Evolutionary conservation across 2,113 vertebrate species (phyloP), one percentile per base, ranked within the genome.

Genomic region (Aldabrachelys gigantea): DNA sequence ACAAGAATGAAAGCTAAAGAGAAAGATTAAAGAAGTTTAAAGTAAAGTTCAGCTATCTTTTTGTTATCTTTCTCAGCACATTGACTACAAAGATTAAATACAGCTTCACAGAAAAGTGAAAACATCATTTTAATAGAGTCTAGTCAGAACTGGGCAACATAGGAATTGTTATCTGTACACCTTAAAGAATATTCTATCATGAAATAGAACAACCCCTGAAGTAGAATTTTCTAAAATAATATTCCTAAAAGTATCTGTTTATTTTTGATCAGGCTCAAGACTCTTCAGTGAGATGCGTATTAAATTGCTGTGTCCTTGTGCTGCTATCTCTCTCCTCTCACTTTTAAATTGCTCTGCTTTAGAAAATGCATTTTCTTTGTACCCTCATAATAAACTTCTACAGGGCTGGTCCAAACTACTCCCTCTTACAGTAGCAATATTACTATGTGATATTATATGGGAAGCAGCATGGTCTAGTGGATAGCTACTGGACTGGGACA

Each of bases 11-110:
- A 96, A 97, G 97, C 95, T 97, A 96, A 98, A 98, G 96, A 94
- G 85, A 92, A 98, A 98, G 95, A 97, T 97, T 98, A 97, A 98
- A 98, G 91, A 96, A 96, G 95, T 97, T 97, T 97, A 97, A 98
- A 97, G 96, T 92, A 94, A 95, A 97, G 97, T 98, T 98, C 97
- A 97, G 96, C 84, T 97, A 94, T 96, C 97, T 97, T 96, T 98
- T 97, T 97, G 93, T 95, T 98, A 97, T 98, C 97, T 98, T 97
- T 93, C 85, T 94, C 89, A 86, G 93, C 94, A 97, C 95, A 98
- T 84, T 97, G 98, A 97, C 95, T 96, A 97, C 90, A 97, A 91
- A 90, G 94, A 98, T 98, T 98, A 98, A 98, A 97, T 92, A 92
- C 65, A 95, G 88, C 97, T 97, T 97, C 95, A 91, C 91, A 96